Percentiles rank a stretch among this genome's conserved stretches.
Conservation (phyloP, 1,140 invertebrate species). For the Drosophila mojavensis region DNA sequence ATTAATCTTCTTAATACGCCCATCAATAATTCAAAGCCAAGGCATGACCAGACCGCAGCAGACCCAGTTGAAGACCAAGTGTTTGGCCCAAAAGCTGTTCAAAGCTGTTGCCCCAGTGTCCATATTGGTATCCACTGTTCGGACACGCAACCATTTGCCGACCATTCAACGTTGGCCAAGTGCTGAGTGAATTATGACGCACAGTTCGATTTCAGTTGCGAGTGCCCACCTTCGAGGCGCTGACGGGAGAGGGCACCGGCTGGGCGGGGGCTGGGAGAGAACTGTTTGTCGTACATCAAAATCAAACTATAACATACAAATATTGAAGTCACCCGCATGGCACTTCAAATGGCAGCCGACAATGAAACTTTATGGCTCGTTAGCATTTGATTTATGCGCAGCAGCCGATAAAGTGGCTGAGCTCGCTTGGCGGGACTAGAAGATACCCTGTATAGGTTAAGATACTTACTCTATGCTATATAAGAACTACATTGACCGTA, state of each 20-base stretch:
- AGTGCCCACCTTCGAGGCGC: constrained; percentile 51
- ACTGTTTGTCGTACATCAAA: constrained; percentile 78
- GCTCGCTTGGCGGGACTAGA: neutral
- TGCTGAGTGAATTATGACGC: constrained; percentile 77
- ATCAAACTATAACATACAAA: constrained; percentile 71
- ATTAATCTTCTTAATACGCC: constrained; percentile 83
- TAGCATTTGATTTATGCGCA: constrained; percentile 71
- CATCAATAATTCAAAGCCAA: constrained; percentile 82
- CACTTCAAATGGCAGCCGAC: constrained; percentile 52
- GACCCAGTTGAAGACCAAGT: constrained; percentile 20
- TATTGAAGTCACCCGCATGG: constrained; percentile 56
- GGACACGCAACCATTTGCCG: constrained; percentile 62
- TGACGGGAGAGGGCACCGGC: neutral
- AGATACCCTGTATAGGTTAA: neutral
- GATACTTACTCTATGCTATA: too few species aligned
- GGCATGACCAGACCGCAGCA: constrained; percentile 63
- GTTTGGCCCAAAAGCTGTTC: constrained; percentile 59
- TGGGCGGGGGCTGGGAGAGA: constrained; percentile 16
- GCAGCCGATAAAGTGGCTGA: constrained; percentile 15
- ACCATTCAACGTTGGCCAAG: constrained; percentile 46
- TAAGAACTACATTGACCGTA: too few species aligned
- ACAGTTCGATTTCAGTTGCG: constrained; percentile 44
- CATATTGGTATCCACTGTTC: constrained; percentile 14
- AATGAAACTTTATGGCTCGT: constrained; percentile 76
- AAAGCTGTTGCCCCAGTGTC: constrained; percentile 24